Evolutionary conservation across 2,888 invertebrate genomes (phyloP), one percentile per base, ranked within the genome.

Genomic region (Rotaria socialis): DNA sequence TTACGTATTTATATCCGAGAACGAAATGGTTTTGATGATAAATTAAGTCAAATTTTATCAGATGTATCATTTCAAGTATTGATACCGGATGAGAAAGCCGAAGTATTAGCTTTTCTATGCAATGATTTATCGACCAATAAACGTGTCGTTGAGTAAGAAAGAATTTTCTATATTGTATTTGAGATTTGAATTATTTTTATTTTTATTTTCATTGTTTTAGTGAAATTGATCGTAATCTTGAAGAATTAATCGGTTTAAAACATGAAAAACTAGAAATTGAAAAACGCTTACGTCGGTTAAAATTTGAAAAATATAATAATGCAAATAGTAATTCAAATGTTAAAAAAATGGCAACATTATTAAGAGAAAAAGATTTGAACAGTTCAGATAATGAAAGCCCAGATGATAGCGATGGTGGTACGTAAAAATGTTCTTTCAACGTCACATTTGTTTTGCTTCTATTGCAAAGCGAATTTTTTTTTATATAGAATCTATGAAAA

Each of bases 121-220:
- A 96, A 97, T 91, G 97, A 98, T 91, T 93, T 98, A 89, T 93
- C 97, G 84, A 95, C 96, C 92, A 96, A 96, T 91, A 96, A 96
- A 92, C 94, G 95, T 19, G 95, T 97, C 88, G 93, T 95, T 35
- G 88, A 89, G 90, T 91, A 89, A 88, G 88, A 86, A 2, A 86
- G 14, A 52, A 41, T 19, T 41, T 27, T 47, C 35, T 35, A 35
- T 35, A 35, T 35, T 35, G 35, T 2, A 35, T 35, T 35, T 35
- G 35, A 52, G 8, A 14, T 52, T 8, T 52, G 52, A 52, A 52
- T 52, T 52, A 3, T 52, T 50, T 1, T 50, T 50, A 14, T 50
- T 50, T 50, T 50, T 4, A 11, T 50, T 50, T 52, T 67, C 14
- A 52, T 14, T n/a, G 86, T 88, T 88, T 75, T 89, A 93, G 95